These are phyloP conservation scores for Nyctalus aviator DNA, from an alignment of 2,797 vertebrate species.

Conservation along the genomic window DNA sequence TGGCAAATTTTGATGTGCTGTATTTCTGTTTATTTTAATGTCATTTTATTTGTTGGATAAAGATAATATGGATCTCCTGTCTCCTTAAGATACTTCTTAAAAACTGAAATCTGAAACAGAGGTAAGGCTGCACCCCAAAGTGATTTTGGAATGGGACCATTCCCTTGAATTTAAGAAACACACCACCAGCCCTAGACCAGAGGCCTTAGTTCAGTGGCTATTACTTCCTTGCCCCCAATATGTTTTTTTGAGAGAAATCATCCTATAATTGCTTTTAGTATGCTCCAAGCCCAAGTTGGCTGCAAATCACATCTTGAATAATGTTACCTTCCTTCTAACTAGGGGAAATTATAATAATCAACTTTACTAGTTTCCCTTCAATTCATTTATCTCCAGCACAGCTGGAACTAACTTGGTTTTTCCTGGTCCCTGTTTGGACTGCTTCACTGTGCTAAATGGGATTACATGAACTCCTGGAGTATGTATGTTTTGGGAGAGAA, in stretches of 20 bases:
- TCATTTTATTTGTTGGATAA: background rate
- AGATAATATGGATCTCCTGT: background rate
- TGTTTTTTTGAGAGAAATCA: background rate
- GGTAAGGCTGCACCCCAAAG: background rate
- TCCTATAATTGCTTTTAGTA: background rate
- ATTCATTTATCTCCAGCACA: background rate
- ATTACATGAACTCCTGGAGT: background rate
- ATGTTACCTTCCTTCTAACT: background rate
- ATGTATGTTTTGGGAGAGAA: background rate
- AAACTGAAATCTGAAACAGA: conserved; percentile 39
- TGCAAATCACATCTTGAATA: conserved; percentile 30
- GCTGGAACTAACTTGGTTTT: background rate
- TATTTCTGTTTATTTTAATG: conserved; percentile 2
- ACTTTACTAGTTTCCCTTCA: background rate
- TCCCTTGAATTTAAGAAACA: background rate
- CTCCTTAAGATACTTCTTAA: conserved; percentile 31
- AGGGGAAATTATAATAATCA: background rate
- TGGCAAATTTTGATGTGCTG: conserved; percentile 35
- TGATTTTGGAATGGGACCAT: background rate
- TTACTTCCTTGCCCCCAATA: background rate
- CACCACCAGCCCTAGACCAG: background rate
- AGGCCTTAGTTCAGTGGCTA: background rate
- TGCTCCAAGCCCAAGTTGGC: background rate
- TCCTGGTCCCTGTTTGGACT: background rate
- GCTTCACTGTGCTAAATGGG: background rate